Evolutionary conservation across 2,113 vertebrate species (phyloP).

Genomic region (Dipodomys merriami): DNA sequence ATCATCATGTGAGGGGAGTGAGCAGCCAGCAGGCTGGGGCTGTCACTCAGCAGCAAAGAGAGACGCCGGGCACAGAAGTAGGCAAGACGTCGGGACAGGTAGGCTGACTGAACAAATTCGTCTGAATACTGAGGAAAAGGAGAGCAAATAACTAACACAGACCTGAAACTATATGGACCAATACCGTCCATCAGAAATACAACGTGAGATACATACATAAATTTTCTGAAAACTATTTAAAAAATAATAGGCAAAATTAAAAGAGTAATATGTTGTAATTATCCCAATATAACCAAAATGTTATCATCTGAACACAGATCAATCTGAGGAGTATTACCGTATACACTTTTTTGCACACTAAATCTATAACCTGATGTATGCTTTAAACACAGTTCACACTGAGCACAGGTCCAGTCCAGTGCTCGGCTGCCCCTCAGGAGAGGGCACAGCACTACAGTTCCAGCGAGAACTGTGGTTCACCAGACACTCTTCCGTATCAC

Average conservation of each 20-base stretch:
- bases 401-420: background rate
- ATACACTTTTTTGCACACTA: background rate
- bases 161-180: background rate
- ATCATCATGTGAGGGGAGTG: conserved; percentile 84
- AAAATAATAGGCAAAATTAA: background rate
- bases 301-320: background rate
- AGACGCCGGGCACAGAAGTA: conserved; percentile 88
- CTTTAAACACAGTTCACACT: background rate
- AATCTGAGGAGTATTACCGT: background rate
- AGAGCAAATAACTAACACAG: background rate
- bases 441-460: too few relatives aligned
- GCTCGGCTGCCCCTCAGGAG: too few relatives aligned
- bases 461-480: too few relatives aligned
- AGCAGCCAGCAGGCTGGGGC: conserved; percentile 76
- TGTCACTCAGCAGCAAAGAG: conserved; percentile 83
- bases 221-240: background rate
- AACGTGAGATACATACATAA: background rate
- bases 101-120: conserved; percentile 89
- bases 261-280: background rate
- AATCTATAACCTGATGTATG: background rate
- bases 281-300: background rate
- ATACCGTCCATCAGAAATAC: background rate
- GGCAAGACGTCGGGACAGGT: conserved; percentile 88
- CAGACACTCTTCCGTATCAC: too few relatives aligned
- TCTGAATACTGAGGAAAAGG: conserved; percentile 84